phyloP scores from a whole-genome alignment of 1,140 invertebrate genomes.

The Drosophila mojavensis region DNA sequence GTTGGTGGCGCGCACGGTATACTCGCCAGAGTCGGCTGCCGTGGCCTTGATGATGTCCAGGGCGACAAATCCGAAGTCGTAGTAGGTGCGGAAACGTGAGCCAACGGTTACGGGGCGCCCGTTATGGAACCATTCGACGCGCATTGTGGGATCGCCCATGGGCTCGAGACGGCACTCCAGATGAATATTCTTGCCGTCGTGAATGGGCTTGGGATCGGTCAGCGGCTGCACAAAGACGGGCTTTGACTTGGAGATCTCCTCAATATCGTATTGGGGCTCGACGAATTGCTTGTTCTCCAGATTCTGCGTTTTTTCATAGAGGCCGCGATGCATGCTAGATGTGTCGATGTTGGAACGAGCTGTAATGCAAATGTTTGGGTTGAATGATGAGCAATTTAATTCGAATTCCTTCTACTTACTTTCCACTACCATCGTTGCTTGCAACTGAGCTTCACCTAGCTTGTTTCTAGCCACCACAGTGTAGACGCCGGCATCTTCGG shows the following conservation, averaged over 20 bases:
- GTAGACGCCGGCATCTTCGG: constrained; percentile 94
- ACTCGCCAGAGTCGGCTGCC: constrained; percentile 95
- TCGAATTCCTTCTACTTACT: constrained; percentile 86
- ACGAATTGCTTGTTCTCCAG: constrained; percentile 94
- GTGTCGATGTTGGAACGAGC: constrained; percentile 94
- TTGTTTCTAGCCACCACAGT: constrained; percentile 95
- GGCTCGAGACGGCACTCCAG: constrained; percentile 95
- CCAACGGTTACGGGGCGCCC: constrained; percentile 94
- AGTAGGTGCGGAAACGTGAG: constrained; percentile 96
- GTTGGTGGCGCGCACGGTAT: constrained; percentile 96
- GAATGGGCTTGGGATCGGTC: constrained; percentile 91
- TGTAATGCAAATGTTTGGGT: constrained; percentile 83
- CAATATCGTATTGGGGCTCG: constrained; percentile 94
- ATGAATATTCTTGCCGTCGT: constrained; percentile 96
- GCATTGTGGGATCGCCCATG: constrained; percentile 97
- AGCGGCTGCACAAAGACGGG: constrained; percentile 95
- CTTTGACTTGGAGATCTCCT: constrained; percentile 96
- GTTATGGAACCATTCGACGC: constrained; percentile 98
- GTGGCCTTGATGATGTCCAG: constrained; percentile 95
- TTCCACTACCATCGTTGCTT: constrained; percentile 93
- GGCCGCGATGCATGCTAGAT: constrained; percentile 92
- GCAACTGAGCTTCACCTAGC: constrained; percentile 92
- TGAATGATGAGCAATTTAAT: no score
- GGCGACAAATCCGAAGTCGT: constrained; percentile 96
- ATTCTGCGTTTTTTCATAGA: constrained; percentile 94